Evolutionary conservation across 37 sponge, comb jelly and placozoan species (phyloP), one percentile per base, ranked within the genome.

Genomic region (Oscarella lobularis): DNA sequence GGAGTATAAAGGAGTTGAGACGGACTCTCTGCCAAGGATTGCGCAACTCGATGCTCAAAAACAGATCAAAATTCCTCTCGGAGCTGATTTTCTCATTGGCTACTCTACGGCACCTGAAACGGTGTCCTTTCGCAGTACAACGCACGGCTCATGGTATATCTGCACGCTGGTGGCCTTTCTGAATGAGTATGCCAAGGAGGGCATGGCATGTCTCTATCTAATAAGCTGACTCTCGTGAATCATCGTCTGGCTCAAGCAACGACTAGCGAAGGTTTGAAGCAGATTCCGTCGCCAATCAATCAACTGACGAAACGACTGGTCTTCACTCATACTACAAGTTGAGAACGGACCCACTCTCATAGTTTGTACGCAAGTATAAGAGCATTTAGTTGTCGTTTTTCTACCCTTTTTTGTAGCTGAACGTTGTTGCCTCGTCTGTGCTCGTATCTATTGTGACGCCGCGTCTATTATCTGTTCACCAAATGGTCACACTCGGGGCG

Each of bases 81-180:
- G 81, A 29, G 83, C 89, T 2, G 93, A 92, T 70, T 92, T 84
- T 78, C 79, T 89, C 31, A 81, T 89, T 73, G 86, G 83, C 55
- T 92, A 83, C 74, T 80, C 93, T 33, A 88, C 93, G 30, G 79
- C 89, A 2, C 77, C 85, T 3, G 89, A 85, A 0, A 86, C 74
- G 2, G 86, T 85, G 0, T 86, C 93, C 32, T 92, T 76, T 66
- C 83, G 93, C 14, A 88, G 89, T 35, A 76, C 77, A 31, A 35
- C 74, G 30, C 83, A 92, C 41, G 93, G 93, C 2, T 88, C 93
- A 3, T 92, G 93, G 93, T 92, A 83, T 68, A 83, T 88, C 38
- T 85, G 86, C 5, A 77, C 84, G 67, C 82, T 92, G 1, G 87
- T 88, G 66, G 75, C 83, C 36, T 79, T 83, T 35, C 54, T 90